Evolutionary conservation across 1,140 invertebrate genomes (phyloP).

Genomic region (Ptiloglossa arizonensis): DNA sequence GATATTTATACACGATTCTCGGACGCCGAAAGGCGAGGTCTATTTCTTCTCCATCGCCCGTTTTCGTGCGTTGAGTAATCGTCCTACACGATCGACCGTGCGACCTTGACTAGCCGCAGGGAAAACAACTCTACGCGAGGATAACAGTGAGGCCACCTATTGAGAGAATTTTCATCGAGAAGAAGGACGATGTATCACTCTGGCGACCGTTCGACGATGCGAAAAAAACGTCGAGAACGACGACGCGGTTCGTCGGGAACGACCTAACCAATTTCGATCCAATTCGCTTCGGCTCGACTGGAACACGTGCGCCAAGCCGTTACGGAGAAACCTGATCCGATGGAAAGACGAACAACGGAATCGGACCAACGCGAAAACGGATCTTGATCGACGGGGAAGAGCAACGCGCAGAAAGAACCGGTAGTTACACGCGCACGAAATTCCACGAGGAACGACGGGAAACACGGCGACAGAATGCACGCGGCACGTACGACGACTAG

Average conservation of each 20-base stretch:
- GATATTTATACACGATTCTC: constrained; percentile 1
- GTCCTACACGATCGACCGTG: constrained; percentile 5
- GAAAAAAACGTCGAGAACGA: too few relatives aligned
- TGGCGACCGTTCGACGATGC: too few relatives aligned
- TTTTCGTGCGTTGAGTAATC: constrained; percentile 15
- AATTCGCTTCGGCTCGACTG: not conserved
- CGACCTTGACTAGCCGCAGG: constrained; percentile 25
- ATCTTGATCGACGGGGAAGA: constrained; percentile 3
- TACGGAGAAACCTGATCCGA: not conserved
- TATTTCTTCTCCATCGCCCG: not conserved
- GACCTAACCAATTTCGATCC: constrained; percentile 7
- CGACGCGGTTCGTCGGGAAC: too few relatives aligned
- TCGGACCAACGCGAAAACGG: constrained; percentile 8
- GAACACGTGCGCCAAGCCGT: constrained; percentile 10
- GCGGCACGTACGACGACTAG: constrained; percentile 49
- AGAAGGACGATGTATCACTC: too few relatives aligned
- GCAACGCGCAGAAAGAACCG: not conserved
- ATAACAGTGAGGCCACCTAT: too few relatives aligned
- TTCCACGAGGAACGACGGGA: not conserved
- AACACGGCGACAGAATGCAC: not conserved
- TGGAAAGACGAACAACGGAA: too few relatives aligned
- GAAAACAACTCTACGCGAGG: too few relatives aligned
- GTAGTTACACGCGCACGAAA: not conserved
- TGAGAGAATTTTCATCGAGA: too few relatives aligned
- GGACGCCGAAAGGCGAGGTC: not conserved